Evolutionary conservation across 2,888 invertebrate genomes (phyloP).

Genomic region (Macropis europaea): DNA sequence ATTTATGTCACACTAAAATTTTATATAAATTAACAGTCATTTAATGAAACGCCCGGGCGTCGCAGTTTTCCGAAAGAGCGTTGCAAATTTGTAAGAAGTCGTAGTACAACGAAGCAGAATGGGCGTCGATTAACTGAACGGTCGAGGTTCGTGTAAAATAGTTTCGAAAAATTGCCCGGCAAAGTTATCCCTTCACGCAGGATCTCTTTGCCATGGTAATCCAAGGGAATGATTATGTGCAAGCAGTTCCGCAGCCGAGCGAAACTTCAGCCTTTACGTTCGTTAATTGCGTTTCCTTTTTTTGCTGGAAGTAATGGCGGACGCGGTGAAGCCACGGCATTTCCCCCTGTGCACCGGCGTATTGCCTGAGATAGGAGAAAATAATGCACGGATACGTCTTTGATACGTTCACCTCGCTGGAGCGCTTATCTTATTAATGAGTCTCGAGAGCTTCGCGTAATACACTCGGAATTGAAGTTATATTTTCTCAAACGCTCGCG

Average conservation of each 20-base stretch:
- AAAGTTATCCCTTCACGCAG: conserved; percentile 13
- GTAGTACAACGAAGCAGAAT: too few relatives aligned
- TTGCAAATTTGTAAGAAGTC: too few relatives aligned
- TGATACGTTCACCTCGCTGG: background rate
- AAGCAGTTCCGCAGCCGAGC: conserved; percentile 1
- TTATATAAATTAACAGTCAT: too few relatives aligned
- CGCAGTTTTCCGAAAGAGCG: too few relatives aligned
- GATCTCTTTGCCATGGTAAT: conserved; percentile 39
- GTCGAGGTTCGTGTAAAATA: background rate
- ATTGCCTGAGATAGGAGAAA: background rate
- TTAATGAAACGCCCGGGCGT: too few relatives aligned
- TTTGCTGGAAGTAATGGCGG: background rate
- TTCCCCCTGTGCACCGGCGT: too few relatives aligned
- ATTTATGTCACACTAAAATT: too few relatives aligned
- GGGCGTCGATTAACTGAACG: background rate
- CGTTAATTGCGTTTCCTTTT: conserved; percentile 31
- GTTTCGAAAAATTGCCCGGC: conserved; percentile 4
- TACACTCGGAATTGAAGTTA: background rate
- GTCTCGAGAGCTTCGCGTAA: background rate
- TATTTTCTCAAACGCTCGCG: background rate
- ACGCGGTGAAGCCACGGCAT: too few relatives aligned
- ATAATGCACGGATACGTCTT: background rate
- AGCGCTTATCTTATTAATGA: conserved; percentile 24
- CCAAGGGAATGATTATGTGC: conserved; percentile 27
- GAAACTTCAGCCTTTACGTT: conserved; percentile 27